A percentile compares a stretch with the other conserved stretches of the same genome.
These are phyloP conservation scores for Willisornis vidua DNA, from an alignment of 2,113 vertebrate genomes.

Conservation along the genomic window DNA sequence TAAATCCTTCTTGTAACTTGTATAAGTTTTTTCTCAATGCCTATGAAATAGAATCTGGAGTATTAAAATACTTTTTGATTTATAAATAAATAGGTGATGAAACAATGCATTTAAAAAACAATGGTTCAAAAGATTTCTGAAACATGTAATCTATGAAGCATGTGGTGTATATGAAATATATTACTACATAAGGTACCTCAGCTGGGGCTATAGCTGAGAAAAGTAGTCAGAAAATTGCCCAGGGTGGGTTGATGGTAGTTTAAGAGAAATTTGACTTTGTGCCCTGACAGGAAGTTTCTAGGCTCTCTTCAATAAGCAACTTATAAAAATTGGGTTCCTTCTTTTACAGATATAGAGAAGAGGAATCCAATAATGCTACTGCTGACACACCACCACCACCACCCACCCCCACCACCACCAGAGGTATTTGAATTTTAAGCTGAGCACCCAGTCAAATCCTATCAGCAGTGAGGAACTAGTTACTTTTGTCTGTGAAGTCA, in stretches of 20 bases:
- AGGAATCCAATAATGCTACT: neutral
- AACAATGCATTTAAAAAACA: neutral
- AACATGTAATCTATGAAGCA: neutral
- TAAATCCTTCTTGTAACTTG: neutral
- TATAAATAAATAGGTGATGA: neutral
- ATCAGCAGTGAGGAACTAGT: neutral
- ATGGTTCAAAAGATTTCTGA: neutral
- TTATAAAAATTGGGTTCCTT: neutral
- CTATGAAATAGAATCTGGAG: neutral
- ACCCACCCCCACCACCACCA: neutral
- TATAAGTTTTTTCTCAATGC: neutral
- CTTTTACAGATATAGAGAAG: neutral
- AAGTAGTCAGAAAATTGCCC: neutral
- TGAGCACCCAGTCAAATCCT: neutral
- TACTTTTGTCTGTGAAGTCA: neutral
- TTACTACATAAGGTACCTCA: neutral
- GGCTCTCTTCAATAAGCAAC: neutral
- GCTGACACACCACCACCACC: neutral
- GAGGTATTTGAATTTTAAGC: neutral
- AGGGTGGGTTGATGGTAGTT: neutral
- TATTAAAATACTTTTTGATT: neutral
- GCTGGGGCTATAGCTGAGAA: neutral
- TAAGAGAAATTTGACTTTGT: neutral
- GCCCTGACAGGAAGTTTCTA: neutral
- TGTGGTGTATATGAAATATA: neutral